A percentile compares a stretch with the other conserved stretches of the same genome.
These are phyloP conservation scores for Calcarius ornatus DNA, from an alignment of 2,113 vertebrate species.

Conservation along the genomic window DNA sequence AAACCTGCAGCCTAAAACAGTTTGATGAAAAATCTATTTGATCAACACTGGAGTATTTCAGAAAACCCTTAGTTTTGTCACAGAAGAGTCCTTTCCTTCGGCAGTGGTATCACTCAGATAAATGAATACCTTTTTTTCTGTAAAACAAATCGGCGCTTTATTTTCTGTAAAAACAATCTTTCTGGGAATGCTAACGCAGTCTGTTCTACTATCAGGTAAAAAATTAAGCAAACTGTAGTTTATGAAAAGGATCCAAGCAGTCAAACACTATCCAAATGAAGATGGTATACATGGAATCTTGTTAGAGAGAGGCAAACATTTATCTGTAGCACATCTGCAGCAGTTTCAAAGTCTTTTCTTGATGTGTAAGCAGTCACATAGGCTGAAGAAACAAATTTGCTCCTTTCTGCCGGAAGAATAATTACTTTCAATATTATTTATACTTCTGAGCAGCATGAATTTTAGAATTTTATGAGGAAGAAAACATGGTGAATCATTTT, in stretches of 20 bases:
- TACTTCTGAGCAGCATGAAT: background rate
- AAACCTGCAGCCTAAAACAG: background rate
- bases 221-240: background rate
- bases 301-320: background rate
- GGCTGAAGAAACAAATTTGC: background rate
- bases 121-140: background rate
- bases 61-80: background rate
- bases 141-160: too few species aligned
- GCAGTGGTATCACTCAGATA: background rate
- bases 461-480: background rate
- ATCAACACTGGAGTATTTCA: background rate
- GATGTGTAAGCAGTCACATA: background rate
- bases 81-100: background rate
- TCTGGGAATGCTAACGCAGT: background rate
- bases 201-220: background rate
- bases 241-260: background rate
- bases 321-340: background rate
- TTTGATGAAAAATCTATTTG: background rate
- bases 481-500: background rate
- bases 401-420: background rate
- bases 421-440: background rate
- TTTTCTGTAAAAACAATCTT: background rate
- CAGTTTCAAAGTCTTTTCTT: background rate
- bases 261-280: background rate
- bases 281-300: background rate